A percentile compares a stretch with the other conserved stretches of the same genome.
Evolutionary conservation across 2,888 invertebrate genomes (phyloP).

Genomic region (Andricus quercusramuli): DNA sequence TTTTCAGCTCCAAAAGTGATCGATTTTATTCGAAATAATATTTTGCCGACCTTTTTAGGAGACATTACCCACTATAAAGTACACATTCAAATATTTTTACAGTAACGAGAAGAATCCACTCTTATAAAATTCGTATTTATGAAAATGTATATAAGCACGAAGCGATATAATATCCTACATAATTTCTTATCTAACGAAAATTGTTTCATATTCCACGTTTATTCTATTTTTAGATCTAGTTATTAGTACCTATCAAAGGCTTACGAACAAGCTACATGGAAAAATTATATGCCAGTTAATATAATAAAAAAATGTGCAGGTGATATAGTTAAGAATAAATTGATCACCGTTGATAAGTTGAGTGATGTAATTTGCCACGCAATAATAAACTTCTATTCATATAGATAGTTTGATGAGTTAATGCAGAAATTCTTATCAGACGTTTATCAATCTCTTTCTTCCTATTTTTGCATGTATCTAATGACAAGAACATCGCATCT

Average conservation of each 20-base stretch:
- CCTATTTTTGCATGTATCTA: not conserved
- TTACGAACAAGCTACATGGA: not conserved
- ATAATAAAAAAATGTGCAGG: not conserved
- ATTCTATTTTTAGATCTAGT: too few species aligned
- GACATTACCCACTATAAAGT: too few species aligned
- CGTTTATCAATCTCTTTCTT: not conserved
- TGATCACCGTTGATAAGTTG: not conserved
- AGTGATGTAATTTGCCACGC: not conserved
- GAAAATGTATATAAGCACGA: too few species aligned
- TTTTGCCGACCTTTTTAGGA: too few species aligned
- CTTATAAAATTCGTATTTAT: too few species aligned
- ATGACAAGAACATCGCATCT: not conserved
- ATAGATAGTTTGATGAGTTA: not conserved
- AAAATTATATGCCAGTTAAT: not conserved
- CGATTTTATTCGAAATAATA: too few species aligned
- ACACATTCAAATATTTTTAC: too few species aligned
- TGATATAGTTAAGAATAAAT: not conserved
- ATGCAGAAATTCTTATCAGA: not conserved
- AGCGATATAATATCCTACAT: too few species aligned
- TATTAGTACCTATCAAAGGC: not conserved
- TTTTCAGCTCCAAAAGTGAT: too few species aligned
- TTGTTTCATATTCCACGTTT: too few species aligned
- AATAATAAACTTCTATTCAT: not conserved
- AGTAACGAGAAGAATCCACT: too few species aligned
- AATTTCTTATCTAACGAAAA: too few species aligned